Base-by-base conservation (phyloP, 2,888 invertebrate species). In the Eubasilissa splendida region DNA sequence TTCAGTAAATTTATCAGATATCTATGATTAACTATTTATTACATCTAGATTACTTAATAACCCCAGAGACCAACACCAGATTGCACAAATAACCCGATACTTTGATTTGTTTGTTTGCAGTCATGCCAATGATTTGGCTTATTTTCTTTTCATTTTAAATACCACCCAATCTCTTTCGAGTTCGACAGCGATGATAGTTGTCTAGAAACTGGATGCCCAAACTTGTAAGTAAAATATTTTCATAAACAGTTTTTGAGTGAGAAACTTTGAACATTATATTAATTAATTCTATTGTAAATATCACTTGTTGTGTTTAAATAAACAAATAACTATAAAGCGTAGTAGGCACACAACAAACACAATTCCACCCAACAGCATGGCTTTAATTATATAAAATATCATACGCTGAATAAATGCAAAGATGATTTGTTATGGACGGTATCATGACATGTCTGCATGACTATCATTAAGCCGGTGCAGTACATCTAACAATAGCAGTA, bases 71-170 rank as follows among this genome's bases (percentile, higher is more conserved):
- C 93, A 92, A 92, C 93, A 93, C 93, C 93, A 93, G 93, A 95
- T 94, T 95, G 94, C 94, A 95, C 94, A 94, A 94, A 92, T 92
- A 94, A 94, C 94, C 94, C 94, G 94, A 94, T 93, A 92, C 91
- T 92, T 91, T 91, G 91, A 90, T 91, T 89, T 89, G 88, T 85
- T 84, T 84, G 83, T 88, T 88, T 88, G 89, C 89, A 90, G 91
- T 90, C 90, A 88, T 87, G 88, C 90, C 90, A 87, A 85, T 84
- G 82, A 82, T 80, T 80, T 86, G 87, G 89, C 88, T 68, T 42
- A 14, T 68, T 68, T 42, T 42, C 42, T 42, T 42, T 68, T 14
- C 68, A 68, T 68, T 42, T 42, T n/a, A 42, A 42, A 42, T 52
- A 68, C 8, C 68, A 33, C 68, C 50, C 68, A 42, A 42, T n/a